A percentile compares a stretch with the other conserved stretches of the same genome.
Evolutionary conservation across 2,113 vertebrate species (phyloP).

Genomic region (Hylia prasina): DNA sequence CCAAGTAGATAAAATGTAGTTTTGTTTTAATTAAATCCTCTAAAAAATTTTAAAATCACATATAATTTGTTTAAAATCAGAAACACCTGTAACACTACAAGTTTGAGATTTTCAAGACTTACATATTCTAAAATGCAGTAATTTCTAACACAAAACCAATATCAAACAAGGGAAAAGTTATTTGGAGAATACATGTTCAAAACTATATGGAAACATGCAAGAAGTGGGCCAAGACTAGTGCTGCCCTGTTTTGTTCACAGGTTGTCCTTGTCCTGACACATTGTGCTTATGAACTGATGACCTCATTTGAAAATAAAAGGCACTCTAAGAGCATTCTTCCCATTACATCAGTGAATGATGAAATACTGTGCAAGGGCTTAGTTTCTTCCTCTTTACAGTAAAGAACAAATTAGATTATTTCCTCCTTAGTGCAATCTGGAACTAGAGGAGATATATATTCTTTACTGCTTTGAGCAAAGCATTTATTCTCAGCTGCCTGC

Average conservation of each 20-base stretch:
- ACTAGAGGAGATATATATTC: neutral
- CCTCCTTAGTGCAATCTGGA: neutral
- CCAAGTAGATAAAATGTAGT: neutral
- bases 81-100: neutral
- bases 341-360: neutral
- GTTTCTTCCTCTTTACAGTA: neutral
- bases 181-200: neutral
- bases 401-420: neutral
- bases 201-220: neutral
- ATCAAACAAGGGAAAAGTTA: rapidly evolving
- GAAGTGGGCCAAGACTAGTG: neutral
- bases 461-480: neutral
- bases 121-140: neutral
- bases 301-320: neutral
- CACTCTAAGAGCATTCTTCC: neutral
- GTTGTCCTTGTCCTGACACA: neutral
- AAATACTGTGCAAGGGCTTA: neutral
- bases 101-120: neutral
- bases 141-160: neutral
- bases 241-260: neutral
- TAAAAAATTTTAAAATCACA: neutral
- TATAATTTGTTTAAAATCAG: neutral
- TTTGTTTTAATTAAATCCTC: neutral
- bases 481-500: neutral
- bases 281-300: neutral